Conservation (phyloP, 2,888 invertebrate genomes). For the Liodrosophila aerea region DNA sequence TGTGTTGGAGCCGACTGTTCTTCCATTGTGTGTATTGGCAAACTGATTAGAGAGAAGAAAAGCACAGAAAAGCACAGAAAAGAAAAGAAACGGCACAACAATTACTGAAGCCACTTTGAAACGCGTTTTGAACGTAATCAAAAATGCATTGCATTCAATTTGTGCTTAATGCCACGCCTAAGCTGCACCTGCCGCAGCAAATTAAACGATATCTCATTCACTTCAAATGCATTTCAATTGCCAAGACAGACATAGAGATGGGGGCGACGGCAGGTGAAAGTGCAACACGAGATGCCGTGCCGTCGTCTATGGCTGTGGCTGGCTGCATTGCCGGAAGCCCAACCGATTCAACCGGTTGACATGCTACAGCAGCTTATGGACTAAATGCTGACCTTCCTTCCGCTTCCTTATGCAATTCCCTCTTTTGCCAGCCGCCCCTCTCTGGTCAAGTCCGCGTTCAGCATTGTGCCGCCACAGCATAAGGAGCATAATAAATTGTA, state of each 20-base stretch:
- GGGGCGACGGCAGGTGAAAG: conserved; percentile 43
- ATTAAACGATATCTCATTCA: conserved; percentile 44
- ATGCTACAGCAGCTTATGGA: conserved; percentile 63
- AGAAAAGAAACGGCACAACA: conserved; percentile 5
- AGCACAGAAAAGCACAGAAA: neutral
- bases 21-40: conserved; percentile 17
- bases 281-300: conserved; percentile 6
- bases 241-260: neutral
- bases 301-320: too few relatives aligned
- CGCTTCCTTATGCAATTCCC: neutral
- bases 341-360: conserved; percentile 44
- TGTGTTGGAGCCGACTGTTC: neutral
- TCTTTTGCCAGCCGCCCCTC: neutral
- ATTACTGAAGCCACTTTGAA: conserved; percentile 14
- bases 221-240: conserved; percentile 46
- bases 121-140: conserved; percentile 39
- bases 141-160: conserved; percentile 61
- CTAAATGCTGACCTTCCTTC: conserved; percentile 29
- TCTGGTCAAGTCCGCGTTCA: conserved; percentile 6
- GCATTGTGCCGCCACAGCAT: conserved; percentile 17
- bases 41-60: neutral
- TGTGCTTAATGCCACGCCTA: conserved; percentile 43
- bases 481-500: conserved; percentile 59
- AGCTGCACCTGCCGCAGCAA: conserved; percentile 44
- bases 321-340: conserved; percentile 62